These are phyloP conservation scores for Hermetia illucens DNA, from an alignment of 1,140 invertebrate genomes.

Conservation along the genomic window DNA sequence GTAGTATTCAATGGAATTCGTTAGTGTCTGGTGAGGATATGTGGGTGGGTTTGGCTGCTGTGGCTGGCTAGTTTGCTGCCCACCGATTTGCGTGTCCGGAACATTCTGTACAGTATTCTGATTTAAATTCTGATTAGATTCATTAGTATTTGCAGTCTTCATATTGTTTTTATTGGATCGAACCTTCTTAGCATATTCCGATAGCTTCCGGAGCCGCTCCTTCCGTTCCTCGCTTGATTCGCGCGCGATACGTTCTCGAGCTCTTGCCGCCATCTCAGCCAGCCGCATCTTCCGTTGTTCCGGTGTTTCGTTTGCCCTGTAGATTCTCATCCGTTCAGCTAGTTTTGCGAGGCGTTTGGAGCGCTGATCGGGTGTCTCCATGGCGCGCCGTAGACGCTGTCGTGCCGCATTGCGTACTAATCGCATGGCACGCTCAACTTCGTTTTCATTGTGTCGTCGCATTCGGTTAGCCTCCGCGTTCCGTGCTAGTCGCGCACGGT, in stretches of 20 bases:
- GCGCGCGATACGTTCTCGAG: slow-evolving; percentile 34
- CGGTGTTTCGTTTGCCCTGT: slow-evolving; percentile 30
- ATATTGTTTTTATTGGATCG: slow-evolving; percentile 29
- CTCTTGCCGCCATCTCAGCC: slow-evolving; percentile 36
- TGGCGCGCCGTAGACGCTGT: slow-evolving; percentile 24
- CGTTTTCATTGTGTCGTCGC: slow-evolving; percentile 25
- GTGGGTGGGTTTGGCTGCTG: not conserved
- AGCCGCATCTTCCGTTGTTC: slow-evolving; percentile 35
- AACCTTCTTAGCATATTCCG: slow-evolving; percentile 31
- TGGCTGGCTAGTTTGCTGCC: slow-evolving; percentile 9
- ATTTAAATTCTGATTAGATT: slow-evolving; percentile 27
- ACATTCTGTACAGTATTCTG: not conserved
- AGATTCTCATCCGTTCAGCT: slow-evolving; percentile 30
- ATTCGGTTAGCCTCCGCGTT: slow-evolving; percentile 28
- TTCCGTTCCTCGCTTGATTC: slow-evolving; percentile 37
- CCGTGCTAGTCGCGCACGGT: slow-evolving; percentile 22
- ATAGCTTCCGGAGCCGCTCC: slow-evolving; percentile 28
- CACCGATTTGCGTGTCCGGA: not conserved
- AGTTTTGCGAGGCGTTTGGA: slow-evolving; percentile 33
- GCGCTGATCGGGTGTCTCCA: slow-evolving; percentile 35
- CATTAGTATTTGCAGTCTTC: slow-evolving; percentile 24
- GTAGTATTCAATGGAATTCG: slow-evolving; percentile 22
- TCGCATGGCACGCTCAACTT: slow-evolving; percentile 26
- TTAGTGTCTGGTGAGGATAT: not conserved
- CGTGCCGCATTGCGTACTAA: slow-evolving; percentile 27